Base-by-base conservation (phyloP, 2,797 vertebrate species). In the Salarias fasciatus region DNA sequence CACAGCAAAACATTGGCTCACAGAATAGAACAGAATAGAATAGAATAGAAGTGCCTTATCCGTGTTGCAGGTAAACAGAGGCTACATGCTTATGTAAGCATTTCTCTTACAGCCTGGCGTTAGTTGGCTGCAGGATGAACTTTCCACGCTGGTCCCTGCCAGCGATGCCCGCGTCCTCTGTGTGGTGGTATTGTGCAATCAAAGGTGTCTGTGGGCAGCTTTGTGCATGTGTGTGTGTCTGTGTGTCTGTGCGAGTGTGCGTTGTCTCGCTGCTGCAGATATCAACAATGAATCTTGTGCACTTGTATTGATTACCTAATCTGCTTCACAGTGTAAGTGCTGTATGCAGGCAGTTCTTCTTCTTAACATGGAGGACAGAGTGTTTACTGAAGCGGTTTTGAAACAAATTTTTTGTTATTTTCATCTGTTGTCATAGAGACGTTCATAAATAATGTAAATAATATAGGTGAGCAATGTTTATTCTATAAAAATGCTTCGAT, bases 151-250 rank as follows among this genome's bases (percentile, higher is more conserved):
- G n/a, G 41, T 41, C 11, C 2, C 42, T 81, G 70, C 79, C 79
- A 83, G 71, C 64, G 78, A 79, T 79, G 75, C 68, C 78, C 67
- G 72, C 74, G 76, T 77, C 53, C 68, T 67, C 61, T 70, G 59
- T 75, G 68, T 29, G 54, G 54, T 72, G 61, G 72, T 69, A 72
- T 67, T 59, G 35, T 3, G 24, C 56, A 51, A 54, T 65, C 72
- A 68, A 41, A 72, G 53, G 58, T 69, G 66, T 74, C 48, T 44
- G 43, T 62, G 36, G 18, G 3, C 24, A 24, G 18, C 24, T 52
- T 33, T 24, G 47, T 59, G 49, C 62, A 5, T 56, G 31, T 67
- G 45, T 40, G 44, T 43, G 64, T 6, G 18, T 36, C 18, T 11
- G 6, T 7, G 29, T 24, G 38, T n/a, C n/a, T 40, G 44, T 43